These are phyloP conservation scores for Psittacula derbiana DNA, from an alignment of 2,797 vertebrate genomes.

Conservation along the genomic window DNA sequence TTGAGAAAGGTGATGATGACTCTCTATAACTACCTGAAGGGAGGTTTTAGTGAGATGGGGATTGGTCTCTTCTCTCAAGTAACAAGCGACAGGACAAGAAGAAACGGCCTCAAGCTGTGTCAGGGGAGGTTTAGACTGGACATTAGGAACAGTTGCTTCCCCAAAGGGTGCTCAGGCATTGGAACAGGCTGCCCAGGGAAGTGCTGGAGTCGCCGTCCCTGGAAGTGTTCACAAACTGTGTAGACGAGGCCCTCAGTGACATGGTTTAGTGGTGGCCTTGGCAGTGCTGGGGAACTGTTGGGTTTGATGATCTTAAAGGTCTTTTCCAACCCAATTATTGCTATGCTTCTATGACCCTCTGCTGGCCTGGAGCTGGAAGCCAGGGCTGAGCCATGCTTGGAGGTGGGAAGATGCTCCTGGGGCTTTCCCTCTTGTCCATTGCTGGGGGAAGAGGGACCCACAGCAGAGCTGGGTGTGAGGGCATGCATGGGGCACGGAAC, in stretches of 20 bases:
- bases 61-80: neutral
- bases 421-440: neutral
- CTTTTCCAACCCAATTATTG: neutral
- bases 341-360: neutral
- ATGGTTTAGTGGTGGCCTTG: neutral
- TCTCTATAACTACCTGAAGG: neutral
- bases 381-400: neutral
- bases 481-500: accelerated
- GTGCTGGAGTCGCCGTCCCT: neutral
- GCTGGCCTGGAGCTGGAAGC: neutral
- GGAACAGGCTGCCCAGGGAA: neutral
- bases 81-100: neutral
- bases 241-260: neutral
- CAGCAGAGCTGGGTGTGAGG: neutral
- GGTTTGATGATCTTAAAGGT: neutral
- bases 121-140: neutral
- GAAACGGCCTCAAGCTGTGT: neutral
- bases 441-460: neutral
- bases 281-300: neutral
- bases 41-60: neutral
- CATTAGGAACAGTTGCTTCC: neutral
- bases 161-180: neutral
- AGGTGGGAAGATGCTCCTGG: neutral
- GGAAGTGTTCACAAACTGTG: neutral
- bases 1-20: conserved; percentile 79